A percentile compares a stretch with the other conserved stretches of the same genome.
Conservation (phyloP, 2,797 vertebrate species). For the Sebastes reedi region DNA sequence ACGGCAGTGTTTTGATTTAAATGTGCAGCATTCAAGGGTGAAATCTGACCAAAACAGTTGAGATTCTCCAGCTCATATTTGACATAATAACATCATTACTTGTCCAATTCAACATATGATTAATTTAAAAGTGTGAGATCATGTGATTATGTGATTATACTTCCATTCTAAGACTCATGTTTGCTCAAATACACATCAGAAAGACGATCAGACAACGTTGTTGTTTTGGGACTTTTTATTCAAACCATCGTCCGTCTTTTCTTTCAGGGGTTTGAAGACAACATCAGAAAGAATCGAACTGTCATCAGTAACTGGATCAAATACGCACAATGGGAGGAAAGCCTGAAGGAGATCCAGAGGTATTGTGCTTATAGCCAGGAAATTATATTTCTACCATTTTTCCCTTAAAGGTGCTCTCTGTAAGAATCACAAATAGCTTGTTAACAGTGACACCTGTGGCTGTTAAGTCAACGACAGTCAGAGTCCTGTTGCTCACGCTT, state of each 20-base stretch:
- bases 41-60: neutral
- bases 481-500: too few species aligned
- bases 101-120: neutral
- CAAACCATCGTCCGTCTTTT: neutral
- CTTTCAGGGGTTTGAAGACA: constrained; percentile 94
- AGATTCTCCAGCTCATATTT: neutral
- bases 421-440: too few species aligned
- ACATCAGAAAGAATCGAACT: constrained; percentile 98
- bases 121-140: neutral
- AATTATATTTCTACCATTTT: neutral
- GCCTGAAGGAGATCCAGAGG: constrained; percentile 95
- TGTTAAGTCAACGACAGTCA: too few species aligned
- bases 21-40: neutral
- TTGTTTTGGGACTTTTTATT: neutral
- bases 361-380: constrained; percentile 55
- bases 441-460: too few species aligned
- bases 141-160: neutral
- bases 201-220: too few species aligned
- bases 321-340: constrained; percentile 99
- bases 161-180: neutral
- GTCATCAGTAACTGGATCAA: constrained; percentile 99
- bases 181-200: too few species aligned
- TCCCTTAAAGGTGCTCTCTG: too few species aligned
- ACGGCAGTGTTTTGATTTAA: neutral
- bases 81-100: neutral